phyloP scores from a whole-genome alignment of 2,888 invertebrate species.

The Venustoraphidia nigricollis region DNA sequence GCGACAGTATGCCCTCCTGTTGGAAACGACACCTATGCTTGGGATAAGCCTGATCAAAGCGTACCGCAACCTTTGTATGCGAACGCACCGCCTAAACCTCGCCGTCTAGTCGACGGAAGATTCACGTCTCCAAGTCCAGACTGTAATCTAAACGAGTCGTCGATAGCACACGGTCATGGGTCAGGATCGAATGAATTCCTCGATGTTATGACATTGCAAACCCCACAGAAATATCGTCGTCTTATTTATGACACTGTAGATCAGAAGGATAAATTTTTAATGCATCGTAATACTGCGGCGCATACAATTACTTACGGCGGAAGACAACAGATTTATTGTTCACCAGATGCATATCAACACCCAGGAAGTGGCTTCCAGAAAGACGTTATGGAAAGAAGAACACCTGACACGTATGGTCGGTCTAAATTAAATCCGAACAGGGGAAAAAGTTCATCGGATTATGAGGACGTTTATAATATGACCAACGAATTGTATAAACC shows the following conservation, averaged over 20 bases:
- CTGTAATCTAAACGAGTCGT: constrained; percentile 29
- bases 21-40: no score
- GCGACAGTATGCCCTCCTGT: no score
- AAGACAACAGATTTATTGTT: no score
- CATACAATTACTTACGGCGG: no score
- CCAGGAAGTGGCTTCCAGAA: no score
- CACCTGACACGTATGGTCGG: constrained; percentile 69
- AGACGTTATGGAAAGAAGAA: constrained; percentile 44
- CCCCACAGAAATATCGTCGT: no score
- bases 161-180: neutral
- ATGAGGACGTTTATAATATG: constrained; percentile 56
- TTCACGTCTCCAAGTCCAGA: constrained; percentile 63
- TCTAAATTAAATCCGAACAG: constrained; percentile 30
- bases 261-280: no score
- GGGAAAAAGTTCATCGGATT: constrained; percentile 39
- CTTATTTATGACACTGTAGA: no score
- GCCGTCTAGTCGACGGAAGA: constrained; percentile 58
- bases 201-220: no score
- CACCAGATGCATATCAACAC: no score
- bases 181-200: no score
- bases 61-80: constrained; percentile 59
- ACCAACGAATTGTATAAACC: constrained; percentile 37
- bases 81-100: constrained; percentile 79
- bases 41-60: neutral
- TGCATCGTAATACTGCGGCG: no score